Conservation (phyloP, 2,888 invertebrate genomes). For the Drosophila cognata region DNA sequence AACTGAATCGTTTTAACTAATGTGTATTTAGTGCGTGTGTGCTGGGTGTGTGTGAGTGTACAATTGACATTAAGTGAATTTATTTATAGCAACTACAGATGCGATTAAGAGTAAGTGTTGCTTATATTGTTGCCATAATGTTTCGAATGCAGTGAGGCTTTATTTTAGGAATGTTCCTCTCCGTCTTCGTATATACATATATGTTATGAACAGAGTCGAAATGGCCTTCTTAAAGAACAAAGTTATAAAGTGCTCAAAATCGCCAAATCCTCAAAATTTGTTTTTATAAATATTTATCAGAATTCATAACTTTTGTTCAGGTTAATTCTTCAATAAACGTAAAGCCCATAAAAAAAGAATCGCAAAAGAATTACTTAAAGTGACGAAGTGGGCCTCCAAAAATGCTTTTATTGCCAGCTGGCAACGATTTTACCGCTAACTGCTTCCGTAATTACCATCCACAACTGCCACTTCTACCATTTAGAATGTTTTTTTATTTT, state of each 20-base stretch:
- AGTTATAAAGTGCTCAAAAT: not conserved
- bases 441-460: slow-evolving; percentile 27
- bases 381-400: not conserved
- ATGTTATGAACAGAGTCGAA: not conserved
- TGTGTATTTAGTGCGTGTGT: slow-evolving; percentile 20
- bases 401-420: not conserved
- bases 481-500: not conserved
- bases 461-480: slow-evolving; percentile 1
- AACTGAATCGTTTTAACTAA: slow-evolving; percentile 60
- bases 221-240: not conserved
- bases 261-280: not conserved
- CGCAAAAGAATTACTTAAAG: not conserved
- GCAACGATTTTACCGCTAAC: slow-evolving; percentile 12
- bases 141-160: not conserved
- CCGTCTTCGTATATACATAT: not conserved
- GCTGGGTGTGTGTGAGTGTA: slow-evolving; percentile 6
- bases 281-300: not conserved
- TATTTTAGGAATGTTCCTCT: not conserved
- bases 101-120: slow-evolving; percentile 40
- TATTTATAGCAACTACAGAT: slow-evolving; percentile 59
- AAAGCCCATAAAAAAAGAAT: not conserved
- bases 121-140: slow-evolving; percentile 1
- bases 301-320: not conserved
- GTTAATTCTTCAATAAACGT: not conserved
- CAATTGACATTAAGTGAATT: slow-evolving; percentile 75